Evolutionary conservation across 2,888 invertebrate genomes (phyloP), one percentile per base, ranked within the genome.

Genomic region (Orthosia cruda): DNA sequence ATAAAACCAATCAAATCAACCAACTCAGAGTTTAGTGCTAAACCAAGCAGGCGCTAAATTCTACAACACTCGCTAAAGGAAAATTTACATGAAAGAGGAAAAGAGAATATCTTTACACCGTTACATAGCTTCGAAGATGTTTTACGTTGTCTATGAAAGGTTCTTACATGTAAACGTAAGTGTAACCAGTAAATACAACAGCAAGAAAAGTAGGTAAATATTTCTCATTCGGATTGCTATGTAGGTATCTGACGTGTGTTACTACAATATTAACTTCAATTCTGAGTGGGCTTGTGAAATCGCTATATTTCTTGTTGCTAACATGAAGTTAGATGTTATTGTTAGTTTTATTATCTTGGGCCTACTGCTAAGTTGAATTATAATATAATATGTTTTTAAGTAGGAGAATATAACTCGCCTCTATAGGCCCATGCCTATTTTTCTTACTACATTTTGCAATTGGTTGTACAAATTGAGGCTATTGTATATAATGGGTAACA

Each of bases 81-180:
- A 83, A 75, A 90, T 90, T 89, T 89, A 80, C 85, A 89, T 89
- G 76, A 66, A 81, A 90, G 75, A 88, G 85, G 84, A 80, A 86
- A 87, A 80, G 70, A 55, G 76, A 86, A 87, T 87, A 83, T 87
- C 80, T 89, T 86, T 86, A 83, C 81, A 81, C 80, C 71, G 79
- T 82, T 80, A 88, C 84, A 84, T 80, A 80, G 65, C 82, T 83
- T 81, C 83, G 81, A 80, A 83, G 76, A 84, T 66, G 74, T 65
- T 81, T 78, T 67, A 74, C 77, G 77, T 82, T 80, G 75, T 83
- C 54, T 69, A 76, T 72, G 77, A 73, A 64, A 70, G 45, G 65
- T 79, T 71, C 66, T 64, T 59, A 77, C 52, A 57, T 57, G 55
- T 82, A 75, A 71, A 80, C 40, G 77, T 78, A 79, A 59, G 71